These are phyloP conservation scores for Rhizoglyphus robini DNA, from an alignment of 1,140 invertebrate species.

Conservation along the genomic window DNA sequence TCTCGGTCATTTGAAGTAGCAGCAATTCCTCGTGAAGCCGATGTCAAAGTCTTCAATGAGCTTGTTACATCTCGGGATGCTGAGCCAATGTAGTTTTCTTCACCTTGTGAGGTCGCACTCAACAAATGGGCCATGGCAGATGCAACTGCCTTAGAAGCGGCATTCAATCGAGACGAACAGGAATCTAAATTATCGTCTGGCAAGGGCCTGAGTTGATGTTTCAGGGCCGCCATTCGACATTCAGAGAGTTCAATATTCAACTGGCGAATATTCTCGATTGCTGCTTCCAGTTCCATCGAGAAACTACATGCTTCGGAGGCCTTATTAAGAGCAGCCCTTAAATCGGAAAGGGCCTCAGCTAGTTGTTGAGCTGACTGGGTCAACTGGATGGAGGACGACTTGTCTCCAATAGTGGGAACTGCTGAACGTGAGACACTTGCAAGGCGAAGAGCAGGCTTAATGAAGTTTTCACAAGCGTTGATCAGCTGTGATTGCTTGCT, in stretches of 20 bases:
- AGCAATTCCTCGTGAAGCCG: slow-evolving; percentile 54
- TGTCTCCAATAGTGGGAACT: slow-evolving; percentile 69
- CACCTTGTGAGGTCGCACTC: slow-evolving; percentile 66
- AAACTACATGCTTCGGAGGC: slow-evolving; percentile 74
- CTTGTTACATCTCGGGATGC: slow-evolving; percentile 65
- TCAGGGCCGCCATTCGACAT: slow-evolving; percentile 55
- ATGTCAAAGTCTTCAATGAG: slow-evolving; percentile 52
- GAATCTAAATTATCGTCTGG: slow-evolving; percentile 73
- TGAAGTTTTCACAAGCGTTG: slow-evolving; percentile 67
- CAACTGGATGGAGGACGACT: slow-evolving; percentile 54
- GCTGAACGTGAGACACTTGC: slow-evolving; percentile 58
- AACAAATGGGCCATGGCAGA: slow-evolving; percentile 61
- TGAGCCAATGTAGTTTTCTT: slow-evolving; percentile 64
- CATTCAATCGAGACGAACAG: slow-evolving; percentile 53
- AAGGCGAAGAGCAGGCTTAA: slow-evolving; percentile 48
- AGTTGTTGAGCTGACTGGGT: slow-evolving; percentile 58
- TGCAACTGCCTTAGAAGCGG: slow-evolving; percentile 49
- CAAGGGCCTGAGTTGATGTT: slow-evolving; percentile 55
- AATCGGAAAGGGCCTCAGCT: slow-evolving; percentile 56
- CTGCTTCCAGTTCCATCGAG: slow-evolving; percentile 60
- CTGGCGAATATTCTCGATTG: slow-evolving; percentile 59
- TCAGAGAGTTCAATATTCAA: slow-evolving; percentile 68
- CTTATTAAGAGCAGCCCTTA: slow-evolving; percentile 62
- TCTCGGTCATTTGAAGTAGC: slow-evolving; percentile 49
- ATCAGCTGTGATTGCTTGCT: slow-evolving; percentile 66